These are phyloP conservation scores for Andrena cerasifolii DNA, from an alignment of 1,140 invertebrate genomes.

Conservation along the genomic window DNA sequence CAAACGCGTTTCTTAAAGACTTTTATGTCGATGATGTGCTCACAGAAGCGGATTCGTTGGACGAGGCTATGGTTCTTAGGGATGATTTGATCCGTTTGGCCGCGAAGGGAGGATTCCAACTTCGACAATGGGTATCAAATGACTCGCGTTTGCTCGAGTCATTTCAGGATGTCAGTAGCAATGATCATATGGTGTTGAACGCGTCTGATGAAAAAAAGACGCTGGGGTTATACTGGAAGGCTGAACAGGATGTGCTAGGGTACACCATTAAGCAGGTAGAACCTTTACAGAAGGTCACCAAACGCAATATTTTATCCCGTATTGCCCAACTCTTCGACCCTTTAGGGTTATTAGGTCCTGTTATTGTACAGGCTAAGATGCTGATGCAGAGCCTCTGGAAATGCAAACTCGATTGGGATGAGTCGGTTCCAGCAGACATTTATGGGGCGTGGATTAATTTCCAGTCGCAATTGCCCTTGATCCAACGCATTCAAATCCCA, in stretches of 20 bases:
- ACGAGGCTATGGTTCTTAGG: background rate
- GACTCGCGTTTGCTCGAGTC: background rate
- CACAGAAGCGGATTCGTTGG: background rate
- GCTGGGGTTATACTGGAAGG: background rate
- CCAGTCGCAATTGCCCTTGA: background rate
- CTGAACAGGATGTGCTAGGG: background rate
- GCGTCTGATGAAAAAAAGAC: background rate
- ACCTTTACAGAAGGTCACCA: background rate
- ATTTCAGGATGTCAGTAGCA: background rate
- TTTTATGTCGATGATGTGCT: background rate
- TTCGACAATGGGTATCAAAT: background rate
- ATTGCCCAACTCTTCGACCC: background rate
- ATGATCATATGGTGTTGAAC: background rate
- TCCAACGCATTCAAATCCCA: background rate
- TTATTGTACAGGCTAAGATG: background rate
- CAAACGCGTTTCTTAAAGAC: background rate
- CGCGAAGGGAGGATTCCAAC: background rate
- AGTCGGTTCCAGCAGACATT: background rate
- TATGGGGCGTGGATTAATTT: background rate
- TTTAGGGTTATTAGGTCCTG: background rate
- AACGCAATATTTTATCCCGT: background rate
- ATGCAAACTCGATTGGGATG: background rate
- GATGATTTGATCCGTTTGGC: background rate
- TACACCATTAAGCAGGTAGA: background rate
- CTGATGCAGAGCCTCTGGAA: background rate